Conservation (phyloP, 2,888 invertebrate genomes). For the Parnassius glacialis region DNA sequence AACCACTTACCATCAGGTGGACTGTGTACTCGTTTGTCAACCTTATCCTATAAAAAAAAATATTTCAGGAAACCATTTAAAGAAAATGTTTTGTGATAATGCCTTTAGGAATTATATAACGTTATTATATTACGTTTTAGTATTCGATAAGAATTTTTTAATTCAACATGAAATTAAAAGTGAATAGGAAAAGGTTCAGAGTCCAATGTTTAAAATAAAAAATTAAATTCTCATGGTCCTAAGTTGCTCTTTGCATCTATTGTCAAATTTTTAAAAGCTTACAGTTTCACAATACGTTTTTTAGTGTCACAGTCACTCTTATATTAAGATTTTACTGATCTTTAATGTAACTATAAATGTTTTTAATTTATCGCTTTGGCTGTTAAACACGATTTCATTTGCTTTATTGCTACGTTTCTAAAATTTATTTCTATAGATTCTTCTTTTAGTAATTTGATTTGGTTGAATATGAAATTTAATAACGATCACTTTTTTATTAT, state of each 20-base stretch:
- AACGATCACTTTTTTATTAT: slow-evolving; percentile 60
- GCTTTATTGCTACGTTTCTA: slow-evolving; percentile 62
- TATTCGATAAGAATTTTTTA: slow-evolving; percentile 5
- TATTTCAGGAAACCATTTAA: slow-evolving; percentile 20
- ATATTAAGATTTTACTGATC: slow-evolving; percentile 70
- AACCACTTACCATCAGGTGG: too few species aligned
- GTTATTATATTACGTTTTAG: background rate
- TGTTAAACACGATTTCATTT: slow-evolving; percentile 71
- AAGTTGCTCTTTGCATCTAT: slow-evolving; percentile 30
- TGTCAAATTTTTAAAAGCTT: slow-evolving; percentile 32
- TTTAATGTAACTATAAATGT: slow-evolving; percentile 74
- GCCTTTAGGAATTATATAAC: slow-evolving; percentile 22
- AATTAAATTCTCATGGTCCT: background rate
- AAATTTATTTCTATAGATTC: slow-evolving; percentile 64
- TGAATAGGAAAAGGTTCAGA: slow-evolving; percentile 20
- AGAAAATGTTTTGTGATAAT: slow-evolving; percentile 25
- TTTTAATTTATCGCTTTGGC: slow-evolving; percentile 65
- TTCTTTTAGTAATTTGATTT: slow-evolving; percentile 66
- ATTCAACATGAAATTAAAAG: slow-evolving; percentile 5
- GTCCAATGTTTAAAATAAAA: background rate
- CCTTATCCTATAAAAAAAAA: too few species aligned
- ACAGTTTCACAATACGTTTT: slow-evolving; percentile 54
- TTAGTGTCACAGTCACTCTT: slow-evolving; percentile 49
- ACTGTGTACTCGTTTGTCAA: too few species aligned
- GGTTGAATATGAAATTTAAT: slow-evolving; percentile 63